These are phyloP conservation scores for Pseudorectes ferrugineus DNA, from an alignment of 2,113 vertebrate species.

Conservation along the genomic window DNA sequence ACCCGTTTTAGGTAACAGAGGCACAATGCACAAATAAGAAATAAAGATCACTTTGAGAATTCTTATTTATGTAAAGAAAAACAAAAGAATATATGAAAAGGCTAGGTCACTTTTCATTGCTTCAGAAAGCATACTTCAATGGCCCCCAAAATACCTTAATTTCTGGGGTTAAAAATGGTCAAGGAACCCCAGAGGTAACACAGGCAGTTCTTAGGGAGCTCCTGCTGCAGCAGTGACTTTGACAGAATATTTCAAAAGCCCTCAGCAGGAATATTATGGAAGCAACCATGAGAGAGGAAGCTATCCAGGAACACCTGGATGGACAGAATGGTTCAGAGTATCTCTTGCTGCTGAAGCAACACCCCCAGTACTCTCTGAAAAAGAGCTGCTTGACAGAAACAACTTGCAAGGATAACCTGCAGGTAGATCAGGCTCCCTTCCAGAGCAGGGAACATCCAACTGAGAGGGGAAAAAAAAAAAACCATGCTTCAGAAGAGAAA, in stretches of 20 bases:
- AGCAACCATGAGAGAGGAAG: background rate
- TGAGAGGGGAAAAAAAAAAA: background rate
- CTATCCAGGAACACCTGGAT: background rate
- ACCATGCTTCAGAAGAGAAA: background rate
- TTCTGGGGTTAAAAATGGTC: background rate
- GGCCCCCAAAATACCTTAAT: background rate
- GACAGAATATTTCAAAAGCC: fast-evolving
- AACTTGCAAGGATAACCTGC: background rate
- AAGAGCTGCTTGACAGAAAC: background rate
- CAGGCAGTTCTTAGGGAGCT: background rate
- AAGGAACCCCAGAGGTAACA: background rate
- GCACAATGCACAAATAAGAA: background rate
- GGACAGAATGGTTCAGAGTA: fast-evolving
- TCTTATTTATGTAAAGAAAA: background rate
- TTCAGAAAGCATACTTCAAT: background rate
- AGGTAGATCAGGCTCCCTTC: background rate
- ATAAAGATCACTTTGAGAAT: background rate
- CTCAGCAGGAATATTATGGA: background rate
- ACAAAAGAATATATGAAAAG: background rate
- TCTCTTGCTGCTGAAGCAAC: background rate
- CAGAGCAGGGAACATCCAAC: background rate
- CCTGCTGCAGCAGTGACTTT: background rate
- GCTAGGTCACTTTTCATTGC: background rate
- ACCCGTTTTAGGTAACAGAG: background rate
- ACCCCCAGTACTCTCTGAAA: background rate